Base-by-base conservation (phyloP, 1,140 invertebrate species). In the Cepaea nemoralis region DNA sequence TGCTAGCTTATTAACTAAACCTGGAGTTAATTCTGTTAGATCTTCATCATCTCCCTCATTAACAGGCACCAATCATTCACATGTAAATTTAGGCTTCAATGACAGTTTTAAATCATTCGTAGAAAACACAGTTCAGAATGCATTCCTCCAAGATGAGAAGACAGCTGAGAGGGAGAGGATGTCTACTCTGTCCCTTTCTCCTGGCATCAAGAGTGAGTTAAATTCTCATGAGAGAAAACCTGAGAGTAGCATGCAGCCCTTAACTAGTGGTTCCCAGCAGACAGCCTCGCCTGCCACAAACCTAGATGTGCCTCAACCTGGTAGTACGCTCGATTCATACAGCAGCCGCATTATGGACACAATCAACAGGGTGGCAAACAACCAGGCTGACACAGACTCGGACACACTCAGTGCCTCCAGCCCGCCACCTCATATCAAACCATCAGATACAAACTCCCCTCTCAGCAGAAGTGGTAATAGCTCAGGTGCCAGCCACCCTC, bases 401-500 rank as follows among this genome's bases (percentile, higher is more conserved):
- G 91, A 91, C 83, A 91, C 91, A 14, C 85, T 91, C 55, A 91
- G 91, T 88, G 91, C 91, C 66, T 88, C 89, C 33, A 91, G 90
- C 82, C 91, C 91, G 24, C 89, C 89, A 45, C 88, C 89, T 67
- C 85, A 87, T 70, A 76, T 82, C 31, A 87, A 87, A 83, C 82
- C 77, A 22, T 81, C 77, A 50, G 78, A 42, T 39, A 66, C 55
- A 35, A 37, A 71, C 55, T 80, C 77, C 40, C 82, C 82, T 16
- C 82, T 81, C 27, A 66, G 69, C 45, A 66, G 66, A 31, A 71
- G 76, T 31, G 27, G 10, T 14, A 73, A 83, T 35, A 83, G 85
- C 33, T n/a, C n/a, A n/a, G n/a, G n/a, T n/a, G n/a, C n/a, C n/a
- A 87, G 88, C 82, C 89, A 91, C 81, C 87, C 91, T 83, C 95